Conservation (phyloP, 2,888 invertebrate species). For the Nomada fabriciana region DNA sequence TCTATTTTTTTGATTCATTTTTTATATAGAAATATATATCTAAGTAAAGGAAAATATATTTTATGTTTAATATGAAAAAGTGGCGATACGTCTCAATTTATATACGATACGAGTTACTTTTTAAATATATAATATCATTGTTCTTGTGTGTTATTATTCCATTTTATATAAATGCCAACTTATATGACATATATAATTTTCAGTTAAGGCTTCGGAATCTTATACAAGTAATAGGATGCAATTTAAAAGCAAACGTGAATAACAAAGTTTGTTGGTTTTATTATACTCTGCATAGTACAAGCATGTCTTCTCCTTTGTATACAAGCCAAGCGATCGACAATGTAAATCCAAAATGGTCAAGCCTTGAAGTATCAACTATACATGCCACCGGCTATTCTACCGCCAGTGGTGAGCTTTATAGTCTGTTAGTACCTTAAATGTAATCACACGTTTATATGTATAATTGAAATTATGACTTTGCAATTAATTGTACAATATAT, state of each 20-base stretch:
- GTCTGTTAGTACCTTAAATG: conserved; percentile 56
- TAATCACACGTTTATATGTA: conserved; percentile 32
- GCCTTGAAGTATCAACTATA: conserved; percentile 89
- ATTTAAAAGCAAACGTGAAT: conserved; percentile 86
- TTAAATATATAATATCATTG: background rate
- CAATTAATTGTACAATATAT: background rate
- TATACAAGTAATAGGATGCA: conserved; percentile 90
- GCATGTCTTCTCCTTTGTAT: conserved; percentile 93
- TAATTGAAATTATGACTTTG: background rate
- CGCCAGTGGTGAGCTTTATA: conserved; percentile 79
- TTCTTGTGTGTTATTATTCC: background rate
- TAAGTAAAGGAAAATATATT: background rate
- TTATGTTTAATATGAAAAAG: background rate
- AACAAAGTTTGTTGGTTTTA: conserved; percentile 88
- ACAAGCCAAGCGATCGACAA: conserved; percentile 91
- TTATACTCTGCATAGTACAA: conserved; percentile 92
- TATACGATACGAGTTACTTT: background rate
- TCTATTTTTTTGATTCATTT: background rate
- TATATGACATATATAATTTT: conserved; percentile 72
- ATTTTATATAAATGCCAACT: background rate
- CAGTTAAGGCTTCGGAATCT: conserved; percentile 92
- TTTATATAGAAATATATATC: background rate
- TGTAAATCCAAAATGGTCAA: conserved; percentile 92
- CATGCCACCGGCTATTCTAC: conserved; percentile 85
- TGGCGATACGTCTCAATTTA: background rate